These are phyloP conservation scores for rat (Rattus norvegicus) DNA, from an alignment of 2,113 vertebrate species.

Conservation along the genomic window GRCr8 NC_086037.1:58932001-58932500, in stretches of 20 bases:
- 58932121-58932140: neutral
- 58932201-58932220: neutral
- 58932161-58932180: neutral
- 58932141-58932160: neutral
- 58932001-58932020: neutral
- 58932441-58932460: too few relatives aligned
- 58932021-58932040: neutral
- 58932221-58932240: too few relatives aligned
- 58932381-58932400: neutral
- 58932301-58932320: neutral
- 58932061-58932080: neutral
- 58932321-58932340: neutral
- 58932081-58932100: neutral
- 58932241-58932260: neutral
- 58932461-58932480: neutral
- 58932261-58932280: neutral
- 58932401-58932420: neutral
- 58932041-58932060: neutral
- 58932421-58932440: neutral
- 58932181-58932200: neutral
- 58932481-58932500: neutral
- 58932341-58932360: neutral
- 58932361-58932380: neutral
- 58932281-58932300: too few relatives aligned
- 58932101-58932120: rapidly evolving